Evolutionary conservation across 2,113 vertebrate genomes (phyloP).

Genomic region (Callionymus lyra): DNA sequence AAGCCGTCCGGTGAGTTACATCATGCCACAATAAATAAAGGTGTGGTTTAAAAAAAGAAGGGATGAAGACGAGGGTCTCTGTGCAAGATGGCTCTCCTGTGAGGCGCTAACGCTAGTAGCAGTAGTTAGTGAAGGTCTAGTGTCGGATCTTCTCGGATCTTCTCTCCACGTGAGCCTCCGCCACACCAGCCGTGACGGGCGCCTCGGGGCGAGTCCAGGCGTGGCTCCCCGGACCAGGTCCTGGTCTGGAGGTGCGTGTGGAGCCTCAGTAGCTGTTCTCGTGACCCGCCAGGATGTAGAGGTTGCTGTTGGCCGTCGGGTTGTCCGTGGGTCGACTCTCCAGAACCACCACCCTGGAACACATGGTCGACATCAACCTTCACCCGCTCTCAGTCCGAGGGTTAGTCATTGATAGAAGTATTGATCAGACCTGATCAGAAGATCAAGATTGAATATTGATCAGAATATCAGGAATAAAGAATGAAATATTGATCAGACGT

Average conservation of each 20-base stretch:
- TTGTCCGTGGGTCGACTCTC: slow-evolving; percentile 96
- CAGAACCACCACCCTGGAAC: slow-evolving; percentile 89
- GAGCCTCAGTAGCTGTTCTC: slow-evolving; percentile 97
- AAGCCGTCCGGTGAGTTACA: slow-evolving; percentile 54
- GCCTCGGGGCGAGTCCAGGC: no score
- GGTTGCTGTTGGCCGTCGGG: slow-evolving; percentile 95
- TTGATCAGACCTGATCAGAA: no score
- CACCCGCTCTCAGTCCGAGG: not conserved
- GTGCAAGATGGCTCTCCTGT: slow-evolving; percentile 47
- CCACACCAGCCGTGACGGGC: no score
- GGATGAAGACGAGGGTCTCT: slow-evolving; percentile 31
- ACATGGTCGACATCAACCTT: no score
- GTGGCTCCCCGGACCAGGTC: no score
- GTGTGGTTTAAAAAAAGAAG: slow-evolving; percentile 17
- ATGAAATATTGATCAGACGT: no score
- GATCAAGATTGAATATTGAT: no score
- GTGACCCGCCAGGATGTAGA: slow-evolving; percentile 97
- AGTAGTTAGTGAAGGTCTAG: slow-evolving; percentile 43
- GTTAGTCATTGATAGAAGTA: no score
- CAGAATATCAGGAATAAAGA: no score
- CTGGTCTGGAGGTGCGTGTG: no score
- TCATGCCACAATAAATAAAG: slow-evolving; percentile 81
- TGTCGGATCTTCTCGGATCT: no score
- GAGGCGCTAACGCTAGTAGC: slow-evolving; percentile 53
- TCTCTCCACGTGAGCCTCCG: no score